Evolutionary conservation across 2,797 vertebrate species (phyloP), one percentile per base, ranked within the genome.

Genomic region (Gila robusta): DNA sequence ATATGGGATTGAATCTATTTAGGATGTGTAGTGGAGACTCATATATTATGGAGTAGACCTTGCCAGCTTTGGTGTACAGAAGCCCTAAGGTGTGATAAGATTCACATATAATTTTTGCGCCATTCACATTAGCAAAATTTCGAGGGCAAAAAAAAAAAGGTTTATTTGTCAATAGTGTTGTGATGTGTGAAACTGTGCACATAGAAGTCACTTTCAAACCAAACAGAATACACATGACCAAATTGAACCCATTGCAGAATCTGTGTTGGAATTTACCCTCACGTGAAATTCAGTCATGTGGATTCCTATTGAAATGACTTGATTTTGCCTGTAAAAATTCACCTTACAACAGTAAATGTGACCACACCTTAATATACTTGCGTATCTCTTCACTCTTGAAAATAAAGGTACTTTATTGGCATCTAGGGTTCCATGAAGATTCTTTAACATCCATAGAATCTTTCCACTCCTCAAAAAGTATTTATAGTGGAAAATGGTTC

Each of bases 1-100:
- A 56, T 54, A 23, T 69, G 41, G 16, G 12, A 35, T 56, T 37
- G 35, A 6, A 80, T 72, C 0, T 47, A 37, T 80, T 62, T 1
- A 52, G 64, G 32, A 39, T 26, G 16, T 59, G 7, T 8, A 56
- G 82, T 77, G 70, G 4, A 47, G 47, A 54, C 23, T 62, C 69
- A 6, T 23, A 77, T 32, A 19, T 67, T 44, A 32, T 26, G 59
- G 41, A 21, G 7, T 26, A 16, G 56, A 66, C 8, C 26, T 44
- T 74, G 23, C 47, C 47, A 77, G 47, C 62, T 71, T 71, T 79
- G 44, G 44, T 67, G 6, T 35, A 17, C 9, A n/a, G 81, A 41
- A 71, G 32, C 32, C 4, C n/a, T 37, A 54, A 81, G 64, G 47
- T 70, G 66, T 16, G 19, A n/a, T 81, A 49, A 17, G 32, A 81